Evolutionary conservation across 2,888 invertebrate species (phyloP), one percentile per base, ranked within the genome.

Genomic region (Nymphalis polychloros): DNA sequence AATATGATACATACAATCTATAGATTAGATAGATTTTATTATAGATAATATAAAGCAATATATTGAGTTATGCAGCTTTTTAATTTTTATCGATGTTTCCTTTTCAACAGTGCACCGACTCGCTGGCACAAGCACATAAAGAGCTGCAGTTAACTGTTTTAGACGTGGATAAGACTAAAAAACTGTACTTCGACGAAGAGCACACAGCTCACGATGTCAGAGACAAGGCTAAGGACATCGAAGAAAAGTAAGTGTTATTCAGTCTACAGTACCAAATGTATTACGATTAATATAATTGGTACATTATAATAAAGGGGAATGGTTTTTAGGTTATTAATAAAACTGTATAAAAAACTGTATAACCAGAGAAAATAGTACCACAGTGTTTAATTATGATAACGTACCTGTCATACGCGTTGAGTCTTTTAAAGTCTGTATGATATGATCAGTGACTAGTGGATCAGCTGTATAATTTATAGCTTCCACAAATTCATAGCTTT

Each of bases 191-290:
- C 78, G 98, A 98, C 77, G 99, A 99, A 81, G 99, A 99, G 84
- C 97, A 98, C 81, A 96, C 97, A 69, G 98, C 98, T 2, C 97
- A 98, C 82, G 98, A 98, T 82, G 98, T 98, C 2, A 94, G 98
- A 49, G 97, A 97, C 86, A 99, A 98, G 83, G 98, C 98, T 70
- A 96, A 97, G 79, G 98, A 98, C 78, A 98, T 98, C 71, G 98
- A 98, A 86, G 98, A 98, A 88, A 98, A 97, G 95, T 96, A 73
- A 86, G 89, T 79, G 3, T 19, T 23, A 23, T 20, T 7, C 46
- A 20, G 20, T 52, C 3, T 31, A 31, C 27, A 31, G 2, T 52
- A 52, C 10, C 8, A 41, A 3, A 41, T n/a, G 1, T 13, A 41
- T 41, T 41, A 13, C 13, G 41, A 13, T 41, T 13, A 41, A 13